phyloP scores from a whole-genome alignment of 2,888 invertebrate species.

The Actias luna region DNA sequence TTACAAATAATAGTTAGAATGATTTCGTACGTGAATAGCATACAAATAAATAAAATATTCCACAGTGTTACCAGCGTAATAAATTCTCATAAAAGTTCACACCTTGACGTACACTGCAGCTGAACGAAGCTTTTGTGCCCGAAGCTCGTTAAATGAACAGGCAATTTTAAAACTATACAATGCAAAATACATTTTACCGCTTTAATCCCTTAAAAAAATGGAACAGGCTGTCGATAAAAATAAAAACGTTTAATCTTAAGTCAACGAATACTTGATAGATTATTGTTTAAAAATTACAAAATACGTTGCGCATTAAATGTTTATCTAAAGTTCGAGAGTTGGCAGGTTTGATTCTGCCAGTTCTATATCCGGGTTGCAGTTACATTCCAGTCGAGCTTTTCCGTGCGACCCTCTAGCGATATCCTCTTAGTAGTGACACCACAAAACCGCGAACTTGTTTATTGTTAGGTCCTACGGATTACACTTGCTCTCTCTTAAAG shows the following conservation, averaged over 20 bases:
- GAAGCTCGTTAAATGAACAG: slow-evolving; percentile 15
- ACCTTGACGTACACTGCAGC: not conserved
- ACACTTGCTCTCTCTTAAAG: not conserved
- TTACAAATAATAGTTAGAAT: not conserved
- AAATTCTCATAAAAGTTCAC: slow-evolving; percentile 12
- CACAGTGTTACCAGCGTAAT: not conserved
- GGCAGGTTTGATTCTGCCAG: not conserved
- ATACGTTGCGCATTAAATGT: not conserved
- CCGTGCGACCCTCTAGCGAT: not conserved
- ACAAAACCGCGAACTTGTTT: not conserved
- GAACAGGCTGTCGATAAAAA: not conserved
- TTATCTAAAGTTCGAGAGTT: not conserved
- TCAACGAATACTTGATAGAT: not conserved
- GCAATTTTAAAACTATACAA: slow-evolving; percentile 13
- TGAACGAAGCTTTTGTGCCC: slow-evolving; percentile 17
- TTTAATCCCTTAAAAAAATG: not conserved
- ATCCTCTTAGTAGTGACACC: not conserved
- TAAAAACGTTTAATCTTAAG: not conserved
- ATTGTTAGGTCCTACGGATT: not conserved
- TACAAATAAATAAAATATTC: slow-evolving; percentile 5
- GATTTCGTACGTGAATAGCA: not conserved
- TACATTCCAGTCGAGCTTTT: not conserved
- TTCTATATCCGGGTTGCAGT: not conserved
- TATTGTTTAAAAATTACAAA: not conserved
- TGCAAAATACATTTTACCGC: slow-evolving; percentile 12